phyloP scores from a whole-genome alignment of 2,797 vertebrate species.

The Remorina albescens region DNA sequence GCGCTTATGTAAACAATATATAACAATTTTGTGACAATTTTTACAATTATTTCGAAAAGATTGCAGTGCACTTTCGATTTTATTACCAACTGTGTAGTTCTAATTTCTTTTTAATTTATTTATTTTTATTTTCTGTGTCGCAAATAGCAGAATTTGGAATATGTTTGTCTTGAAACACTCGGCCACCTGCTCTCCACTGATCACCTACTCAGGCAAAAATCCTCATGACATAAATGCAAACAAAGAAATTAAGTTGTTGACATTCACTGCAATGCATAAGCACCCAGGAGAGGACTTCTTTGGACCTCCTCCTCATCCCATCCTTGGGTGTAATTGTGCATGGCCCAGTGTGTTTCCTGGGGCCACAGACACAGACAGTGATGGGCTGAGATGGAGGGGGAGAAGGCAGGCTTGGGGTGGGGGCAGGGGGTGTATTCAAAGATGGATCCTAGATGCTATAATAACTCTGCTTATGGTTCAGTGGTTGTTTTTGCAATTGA shows the following conservation, averaged over 20 bases:
- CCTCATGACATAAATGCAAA: constrained; percentile 8
- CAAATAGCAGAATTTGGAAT: constrained; percentile 29
- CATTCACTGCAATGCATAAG: constrained; percentile 15
- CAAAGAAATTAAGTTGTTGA: constrained; percentile 23
- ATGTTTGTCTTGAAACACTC: constrained; percentile 43
- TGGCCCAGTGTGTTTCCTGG: constrained; percentile 60
- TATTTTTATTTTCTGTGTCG: not conserved
- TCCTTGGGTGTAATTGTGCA: constrained; percentile 56
- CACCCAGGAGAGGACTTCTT: constrained; percentile 36
- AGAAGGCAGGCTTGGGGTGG: too few species aligned
- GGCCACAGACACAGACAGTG: constrained; percentile 62
- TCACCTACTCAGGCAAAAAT: constrained; percentile 57
- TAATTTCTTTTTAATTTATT: not conserved
- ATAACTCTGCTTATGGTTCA: constrained; percentile 73
- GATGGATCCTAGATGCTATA: constrained; percentile 67
- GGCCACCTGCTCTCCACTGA: constrained; percentile 69
- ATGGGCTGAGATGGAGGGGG: constrained; percentile 34
- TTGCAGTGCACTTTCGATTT: too few species aligned
- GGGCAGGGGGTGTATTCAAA: constrained; percentile 33
- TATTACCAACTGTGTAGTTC: too few species aligned
- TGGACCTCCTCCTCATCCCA: constrained; percentile 17
- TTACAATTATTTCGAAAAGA: too few species aligned
- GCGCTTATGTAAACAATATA: too few species aligned
- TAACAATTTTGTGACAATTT: too few species aligned
- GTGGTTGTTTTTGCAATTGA: constrained; percentile 62